Evolutionary conservation across 2,888 invertebrate genomes (phyloP).

Genomic region (Dasypolia templi): DNA sequence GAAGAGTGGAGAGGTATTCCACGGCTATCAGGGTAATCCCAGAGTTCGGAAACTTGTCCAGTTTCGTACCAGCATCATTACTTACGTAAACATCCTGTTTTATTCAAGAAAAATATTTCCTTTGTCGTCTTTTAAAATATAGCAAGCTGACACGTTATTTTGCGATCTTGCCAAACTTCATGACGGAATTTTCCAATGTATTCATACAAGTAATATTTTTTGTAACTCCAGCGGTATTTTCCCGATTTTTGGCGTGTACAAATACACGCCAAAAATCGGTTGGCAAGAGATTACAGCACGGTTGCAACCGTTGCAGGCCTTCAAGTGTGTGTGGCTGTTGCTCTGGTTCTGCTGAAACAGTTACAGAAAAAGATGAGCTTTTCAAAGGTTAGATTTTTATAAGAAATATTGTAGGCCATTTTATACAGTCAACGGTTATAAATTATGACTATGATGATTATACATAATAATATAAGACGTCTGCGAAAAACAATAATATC

Average conservation of each 20-base stretch:
- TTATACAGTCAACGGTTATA: background rate
- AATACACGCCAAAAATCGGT: too few species aligned
- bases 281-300: constrained; percentile 33
- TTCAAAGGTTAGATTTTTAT: background rate
- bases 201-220: constrained; percentile 52
- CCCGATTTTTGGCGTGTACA: constrained; percentile 46
- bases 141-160: constrained; percentile 6
- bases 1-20: too few species aligned
- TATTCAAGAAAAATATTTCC: background rate
- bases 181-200: constrained; percentile 39
- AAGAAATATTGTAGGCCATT: background rate
- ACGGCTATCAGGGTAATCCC: too few species aligned
- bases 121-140: constrained; percentile 2
- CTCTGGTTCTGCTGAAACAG: background rate
- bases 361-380: background rate
- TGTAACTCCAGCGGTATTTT: constrained; percentile 16
- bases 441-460: background rate
- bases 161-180: constrained; percentile 36
- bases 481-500: background rate
- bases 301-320: constrained; percentile 17
- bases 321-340: constrained; percentile 2
- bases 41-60: too few species aligned
- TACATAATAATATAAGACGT: background rate
- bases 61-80: too few species aligned
- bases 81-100: background rate